Conservation (phyloP, 2,888 invertebrate species). For the Cephus nigrinus region DNA sequence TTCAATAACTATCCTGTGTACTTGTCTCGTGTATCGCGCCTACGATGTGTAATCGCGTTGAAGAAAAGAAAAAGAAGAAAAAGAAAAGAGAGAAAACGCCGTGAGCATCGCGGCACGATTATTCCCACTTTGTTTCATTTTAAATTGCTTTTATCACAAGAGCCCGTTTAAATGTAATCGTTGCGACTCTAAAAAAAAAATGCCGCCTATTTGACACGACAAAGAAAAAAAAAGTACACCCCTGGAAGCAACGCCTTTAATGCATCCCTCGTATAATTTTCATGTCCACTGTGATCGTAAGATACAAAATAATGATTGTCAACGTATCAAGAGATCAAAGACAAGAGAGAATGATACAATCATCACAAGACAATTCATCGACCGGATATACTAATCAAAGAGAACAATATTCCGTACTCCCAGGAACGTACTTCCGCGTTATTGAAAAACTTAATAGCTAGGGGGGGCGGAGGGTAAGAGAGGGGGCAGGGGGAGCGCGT, state of each 20-base stretch:
- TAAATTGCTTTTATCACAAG: constrained; percentile 62
- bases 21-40: neutral
- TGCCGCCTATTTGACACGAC: neutral
- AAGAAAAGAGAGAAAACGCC: neutral
- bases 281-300: neutral
- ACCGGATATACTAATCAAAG: neutral
- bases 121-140: constrained; percentile 12
- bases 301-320: neutral
- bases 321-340: neutral
- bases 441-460: neutral
- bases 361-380: neutral
- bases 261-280: neutral
- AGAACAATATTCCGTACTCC: neutral
- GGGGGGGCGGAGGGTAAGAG: neutral
- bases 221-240: neutral
- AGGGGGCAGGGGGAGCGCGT: neutral
- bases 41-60: neutral
- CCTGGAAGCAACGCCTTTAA: neutral
- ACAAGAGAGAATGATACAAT: neutral
- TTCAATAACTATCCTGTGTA: neutral
- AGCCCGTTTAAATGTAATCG: constrained; percentile 40
- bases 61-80: neutral
- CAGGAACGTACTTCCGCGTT: neutral
- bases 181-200: neutral
- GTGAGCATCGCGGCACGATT: constrained; percentile 25